Percentiles rank a stretch among this genome's conserved stretches.
phyloP scores from a whole-genome alignment of 2,113 vertebrate genomes.

The Passer montanus region DNA sequence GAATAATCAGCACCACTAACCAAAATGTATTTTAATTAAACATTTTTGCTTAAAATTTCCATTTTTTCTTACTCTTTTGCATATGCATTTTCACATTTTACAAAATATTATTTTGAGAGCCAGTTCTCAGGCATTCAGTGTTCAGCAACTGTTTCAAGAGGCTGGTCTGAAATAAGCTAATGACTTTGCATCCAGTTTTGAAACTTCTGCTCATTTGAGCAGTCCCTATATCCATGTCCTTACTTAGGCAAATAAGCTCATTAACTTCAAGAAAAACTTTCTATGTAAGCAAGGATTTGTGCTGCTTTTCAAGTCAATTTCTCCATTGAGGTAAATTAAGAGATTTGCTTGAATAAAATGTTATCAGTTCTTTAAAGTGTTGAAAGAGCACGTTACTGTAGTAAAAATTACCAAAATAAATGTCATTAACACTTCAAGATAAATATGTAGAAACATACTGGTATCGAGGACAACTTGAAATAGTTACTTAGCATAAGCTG shows the following conservation, averaged over 20 bases:
- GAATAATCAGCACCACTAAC: background rate
- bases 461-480: conserved; percentile 38
- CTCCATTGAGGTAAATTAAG: conserved; percentile 44
- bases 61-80: background rate
- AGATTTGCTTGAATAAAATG: conserved; percentile 42
- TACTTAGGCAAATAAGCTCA: conserved; percentile 45
- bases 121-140: background rate
- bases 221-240: background rate
- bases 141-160: conserved; percentile 15
- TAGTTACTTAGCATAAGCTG: conserved; percentile 49
- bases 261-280: conserved; percentile 57
- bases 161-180: conserved; percentile 8
- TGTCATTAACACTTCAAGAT: conserved; percentile 51
- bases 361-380: conserved; percentile 28
- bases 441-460: conserved; percentile 17
- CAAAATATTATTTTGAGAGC: background rate
- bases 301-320: conserved; percentile 63
- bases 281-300: conserved; percentile 46
- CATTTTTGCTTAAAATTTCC: background rate
- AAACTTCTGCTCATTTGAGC: conserved; percentile 33
- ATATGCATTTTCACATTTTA: background rate
- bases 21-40: background rate
- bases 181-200: conserved; percentile 16
- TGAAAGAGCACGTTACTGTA: conserved; percentile 21
- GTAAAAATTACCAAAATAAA: conserved; percentile 46